Evolutionary conservation across 2,888 invertebrate genomes (phyloP).

Genomic region (Latrodectus hesperus): DNA sequence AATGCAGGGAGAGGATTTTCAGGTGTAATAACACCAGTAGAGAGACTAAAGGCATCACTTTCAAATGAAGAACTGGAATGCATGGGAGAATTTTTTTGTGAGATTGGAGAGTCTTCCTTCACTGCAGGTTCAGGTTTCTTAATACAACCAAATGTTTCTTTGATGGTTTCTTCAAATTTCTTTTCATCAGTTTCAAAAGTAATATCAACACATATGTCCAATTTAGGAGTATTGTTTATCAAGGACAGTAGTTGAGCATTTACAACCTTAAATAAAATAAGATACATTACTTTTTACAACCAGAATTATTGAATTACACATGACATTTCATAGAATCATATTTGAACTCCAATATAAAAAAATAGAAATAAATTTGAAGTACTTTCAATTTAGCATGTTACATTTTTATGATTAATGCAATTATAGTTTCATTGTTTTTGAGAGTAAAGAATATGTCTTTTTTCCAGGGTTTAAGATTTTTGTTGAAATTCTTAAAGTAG

Average conservation of each 20-base stretch:
- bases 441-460: too few species aligned
- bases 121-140: slow-evolving; percentile 48
- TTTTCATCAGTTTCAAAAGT: slow-evolving; percentile 85
- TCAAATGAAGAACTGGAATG: slow-evolving; percentile 75
- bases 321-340: too few species aligned
- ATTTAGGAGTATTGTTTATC: slow-evolving; percentile 87
- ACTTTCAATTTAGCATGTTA: too few species aligned
- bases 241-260: slow-evolving; percentile 85
- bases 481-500: too few species aligned
- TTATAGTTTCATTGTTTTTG: too few species aligned
- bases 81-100: slow-evolving; percentile 71
- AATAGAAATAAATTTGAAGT: too few species aligned
- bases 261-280: slow-evolving; percentile 78
- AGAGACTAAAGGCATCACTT: slow-evolving; percentile 74
- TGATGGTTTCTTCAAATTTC: slow-evolving; percentile 84
- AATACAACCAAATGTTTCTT: slow-evolving; percentile 75
- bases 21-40: slow-evolving; percentile 73
- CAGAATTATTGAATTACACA: too few species aligned
- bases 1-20: slow-evolving; percentile 72
- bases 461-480: too few species aligned
- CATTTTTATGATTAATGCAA: too few species aligned
- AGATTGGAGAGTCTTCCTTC: slow-evolving; percentile 60
- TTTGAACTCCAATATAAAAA: too few species aligned
- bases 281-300: too few species aligned
- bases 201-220: slow-evolving; percentile 83